These are phyloP conservation scores for Bubo scandiacus DNA, from an alignment of 2,113 vertebrate species.

Conservation along the genomic window DNA sequence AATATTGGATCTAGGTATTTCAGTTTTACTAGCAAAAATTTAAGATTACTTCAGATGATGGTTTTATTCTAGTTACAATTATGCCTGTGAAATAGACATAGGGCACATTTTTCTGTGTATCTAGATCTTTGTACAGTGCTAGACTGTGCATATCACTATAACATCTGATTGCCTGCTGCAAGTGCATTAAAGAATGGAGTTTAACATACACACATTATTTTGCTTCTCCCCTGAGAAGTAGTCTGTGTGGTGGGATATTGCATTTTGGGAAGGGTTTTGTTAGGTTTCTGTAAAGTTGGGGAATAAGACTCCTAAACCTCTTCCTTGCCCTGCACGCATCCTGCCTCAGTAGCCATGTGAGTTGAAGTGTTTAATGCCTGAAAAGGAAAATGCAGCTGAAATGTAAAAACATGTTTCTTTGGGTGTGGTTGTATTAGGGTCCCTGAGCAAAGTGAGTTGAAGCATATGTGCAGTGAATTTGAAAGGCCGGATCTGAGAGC, in stretches of 20 bases:
- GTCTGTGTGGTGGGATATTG: not conserved
- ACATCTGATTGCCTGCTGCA: not conserved
- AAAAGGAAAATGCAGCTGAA: not conserved
- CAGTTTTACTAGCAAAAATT: not conserved
- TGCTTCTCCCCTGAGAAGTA: not conserved
- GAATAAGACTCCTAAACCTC: not conserved
- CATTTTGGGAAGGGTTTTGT: not conserved
- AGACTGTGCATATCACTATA: not conserved
- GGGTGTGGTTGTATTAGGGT: constrained; percentile 69
- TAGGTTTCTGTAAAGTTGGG: not conserved
- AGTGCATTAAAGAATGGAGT: not conserved
- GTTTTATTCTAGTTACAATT: not conserved
- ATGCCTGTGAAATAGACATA: not conserved
- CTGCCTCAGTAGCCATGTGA: not conserved
- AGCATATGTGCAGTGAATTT: constrained; percentile 79
- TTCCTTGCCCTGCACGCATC: not conserved
- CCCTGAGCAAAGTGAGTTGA: constrained; percentile 81
- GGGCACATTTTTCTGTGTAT: not conserved
- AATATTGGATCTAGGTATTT: not conserved
- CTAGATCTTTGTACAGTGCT: not conserved
- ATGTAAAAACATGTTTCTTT: not conserved
- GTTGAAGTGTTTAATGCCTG: not conserved
- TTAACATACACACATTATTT: not conserved
- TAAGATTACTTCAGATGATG: not conserved
- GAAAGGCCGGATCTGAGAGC: constrained; percentile 78